phyloP scores from a whole-genome alignment of 2,797 vertebrate genomes.

The Rhinogobio ventralis region DNA sequence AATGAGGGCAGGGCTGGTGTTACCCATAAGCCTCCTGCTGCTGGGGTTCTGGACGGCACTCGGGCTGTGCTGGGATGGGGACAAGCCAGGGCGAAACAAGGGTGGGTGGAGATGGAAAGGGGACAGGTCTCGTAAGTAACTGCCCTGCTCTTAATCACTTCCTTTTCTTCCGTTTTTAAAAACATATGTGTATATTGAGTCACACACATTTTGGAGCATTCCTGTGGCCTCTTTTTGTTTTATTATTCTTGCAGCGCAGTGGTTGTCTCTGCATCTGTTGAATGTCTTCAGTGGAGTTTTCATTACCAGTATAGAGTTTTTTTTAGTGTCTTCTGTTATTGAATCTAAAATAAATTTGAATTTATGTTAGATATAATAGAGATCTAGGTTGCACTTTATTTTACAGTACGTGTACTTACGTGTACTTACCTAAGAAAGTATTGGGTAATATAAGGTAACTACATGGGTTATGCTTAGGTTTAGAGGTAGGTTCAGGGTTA shows the following conservation, averaged over 20 bases:
- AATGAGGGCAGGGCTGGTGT: constrained; percentile 79
- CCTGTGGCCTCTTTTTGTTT: not conserved
- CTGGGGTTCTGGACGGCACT: constrained; percentile 71
- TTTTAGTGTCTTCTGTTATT: not conserved
- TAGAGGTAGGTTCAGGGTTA: too few species aligned
- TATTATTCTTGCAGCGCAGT: not conserved
- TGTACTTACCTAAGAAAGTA: too few species aligned
- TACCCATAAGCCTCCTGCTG: constrained; percentile 83
- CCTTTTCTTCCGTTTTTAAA: not conserved
- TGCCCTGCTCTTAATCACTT: constrained; percentile 63
- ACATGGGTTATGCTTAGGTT: too few species aligned
- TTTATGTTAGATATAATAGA: not conserved
- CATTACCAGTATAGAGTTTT: not conserved
- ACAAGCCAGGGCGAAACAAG: constrained; percentile 80
- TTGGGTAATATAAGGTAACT: too few species aligned
- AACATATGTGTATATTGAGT: not conserved
- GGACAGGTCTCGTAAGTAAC: constrained; percentile 95
- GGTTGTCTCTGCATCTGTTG: not conserved
- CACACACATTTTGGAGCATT: constrained; percentile 4
- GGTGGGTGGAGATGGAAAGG: constrained; percentile 93
- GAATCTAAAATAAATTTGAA: not conserved
- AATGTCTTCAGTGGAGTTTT: constrained; percentile 6
- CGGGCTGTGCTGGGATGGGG: constrained; percentile 63
- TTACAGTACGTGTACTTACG: too few species aligned
- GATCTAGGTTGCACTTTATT: not conserved